phyloP scores from a whole-genome alignment of 2,797 vertebrate genomes.

The Apogon talboti region DNA sequence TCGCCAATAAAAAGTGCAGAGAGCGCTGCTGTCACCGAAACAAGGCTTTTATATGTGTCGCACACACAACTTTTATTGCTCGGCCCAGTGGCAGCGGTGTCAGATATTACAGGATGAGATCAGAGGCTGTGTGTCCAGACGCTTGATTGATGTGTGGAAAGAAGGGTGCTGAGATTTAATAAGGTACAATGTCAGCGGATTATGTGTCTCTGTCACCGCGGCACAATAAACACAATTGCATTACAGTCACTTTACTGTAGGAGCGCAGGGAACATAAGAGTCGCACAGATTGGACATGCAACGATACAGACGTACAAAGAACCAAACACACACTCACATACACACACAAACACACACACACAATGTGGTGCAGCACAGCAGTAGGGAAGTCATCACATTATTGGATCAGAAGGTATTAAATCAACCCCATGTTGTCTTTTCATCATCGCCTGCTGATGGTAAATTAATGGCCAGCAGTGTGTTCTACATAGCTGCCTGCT shows the following conservation, averaged over 20 bases:
- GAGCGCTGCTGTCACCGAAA: neutral
- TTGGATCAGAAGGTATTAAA: conserved; percentile 70
- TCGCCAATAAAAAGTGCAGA: neutral
- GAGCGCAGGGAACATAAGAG: conserved; percentile 30
- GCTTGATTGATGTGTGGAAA: conserved; percentile 55
- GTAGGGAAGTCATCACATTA: conserved; percentile 54
- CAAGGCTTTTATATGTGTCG: neutral
- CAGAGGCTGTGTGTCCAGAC: conserved; percentile 21
- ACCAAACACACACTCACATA: neutral
- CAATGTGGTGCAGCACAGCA: conserved; percentile 18
- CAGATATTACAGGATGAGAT: conserved; percentile 23
- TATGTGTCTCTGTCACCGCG: conserved; percentile 57
- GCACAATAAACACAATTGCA: conserved; percentile 59
- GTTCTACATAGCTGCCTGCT: conserved; percentile 38
- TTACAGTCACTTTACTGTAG: conserved; percentile 33
- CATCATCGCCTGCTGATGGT: conserved; percentile 72
- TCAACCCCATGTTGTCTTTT: conserved; percentile 73
- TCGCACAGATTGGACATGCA: conserved; percentile 30
- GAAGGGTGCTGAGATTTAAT: conserved; percentile 53
- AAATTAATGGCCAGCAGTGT: conserved; percentile 65
- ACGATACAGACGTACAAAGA: conserved; percentile 20
- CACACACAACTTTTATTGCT: neutral
- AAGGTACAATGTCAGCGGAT: conserved; percentile 41
- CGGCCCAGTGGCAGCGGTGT: neutral
- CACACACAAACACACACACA: neutral